Evolutionary conservation across 1,140 invertebrate species (phyloP).

Genomic region (Amyelois transitella): DNA sequence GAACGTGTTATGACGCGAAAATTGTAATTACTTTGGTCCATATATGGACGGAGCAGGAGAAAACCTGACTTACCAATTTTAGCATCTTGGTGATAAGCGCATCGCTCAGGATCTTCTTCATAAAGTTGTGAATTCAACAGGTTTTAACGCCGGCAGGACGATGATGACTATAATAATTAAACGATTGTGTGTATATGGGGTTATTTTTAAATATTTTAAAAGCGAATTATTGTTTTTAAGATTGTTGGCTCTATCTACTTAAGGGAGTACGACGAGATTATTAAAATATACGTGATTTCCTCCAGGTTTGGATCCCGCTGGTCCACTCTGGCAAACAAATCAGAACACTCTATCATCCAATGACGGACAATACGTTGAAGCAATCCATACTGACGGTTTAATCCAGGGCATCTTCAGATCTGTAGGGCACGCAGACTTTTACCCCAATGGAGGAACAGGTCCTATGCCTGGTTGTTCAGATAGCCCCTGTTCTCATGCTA

Average conservation of each 20-base stretch:
- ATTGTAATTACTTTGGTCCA: too few relatives aligned
- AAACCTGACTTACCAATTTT: too few relatives aligned
- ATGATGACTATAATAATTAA: too few relatives aligned
- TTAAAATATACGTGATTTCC: neutral
- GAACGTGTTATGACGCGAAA: too few relatives aligned
- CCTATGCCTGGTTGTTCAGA: conserved; percentile 78
- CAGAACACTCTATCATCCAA: conserved; percentile 24
- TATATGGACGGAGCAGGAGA: too few relatives aligned
- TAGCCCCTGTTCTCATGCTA: conserved; percentile 66
- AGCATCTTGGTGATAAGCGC: too few relatives aligned
- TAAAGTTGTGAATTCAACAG: too few relatives aligned
- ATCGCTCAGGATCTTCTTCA: too few relatives aligned
- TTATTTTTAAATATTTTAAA: too few relatives aligned
- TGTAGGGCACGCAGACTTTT: conserved; percentile 72
- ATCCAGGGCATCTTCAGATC: conserved; percentile 48
- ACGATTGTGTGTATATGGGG: too few relatives aligned
- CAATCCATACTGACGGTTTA: conserved; percentile 75
- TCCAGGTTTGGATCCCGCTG: conserved; percentile 77
- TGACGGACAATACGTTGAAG: conserved; percentile 75
- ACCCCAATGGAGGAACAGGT: conserved; percentile 75
- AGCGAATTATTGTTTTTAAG: too few relatives aligned
- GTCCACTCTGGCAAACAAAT: conserved; percentile 66
- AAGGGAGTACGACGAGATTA: neutral
- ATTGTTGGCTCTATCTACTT: neutral
- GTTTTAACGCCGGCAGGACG: too few relatives aligned